Percentiles rank a stretch among this genome's conserved stretches.
These are phyloP conservation scores for Bombus breviceps DNA, from an alignment of 1,140 invertebrate species.

Conservation along the genomic window DNA sequence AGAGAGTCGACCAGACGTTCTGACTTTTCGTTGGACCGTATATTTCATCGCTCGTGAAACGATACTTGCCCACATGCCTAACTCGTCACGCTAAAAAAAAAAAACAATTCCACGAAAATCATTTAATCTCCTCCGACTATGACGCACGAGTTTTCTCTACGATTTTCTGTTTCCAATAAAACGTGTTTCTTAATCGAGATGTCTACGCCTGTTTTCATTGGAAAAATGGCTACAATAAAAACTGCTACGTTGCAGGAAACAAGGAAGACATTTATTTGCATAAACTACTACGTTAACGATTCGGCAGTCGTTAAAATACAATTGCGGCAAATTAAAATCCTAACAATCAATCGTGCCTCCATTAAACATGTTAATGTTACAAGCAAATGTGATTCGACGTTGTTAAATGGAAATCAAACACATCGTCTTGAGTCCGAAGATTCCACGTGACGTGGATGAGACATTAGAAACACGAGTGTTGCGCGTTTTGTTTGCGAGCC, in stretches of 20 bases:
- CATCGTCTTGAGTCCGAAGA: background rate
- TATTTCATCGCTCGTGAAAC: slow-evolving; percentile 20
- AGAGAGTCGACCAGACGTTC: slow-evolving; percentile 56
- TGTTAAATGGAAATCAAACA: slow-evolving; percentile 12
- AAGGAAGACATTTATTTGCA: background rate
- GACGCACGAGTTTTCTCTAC: background rate
- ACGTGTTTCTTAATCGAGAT: too few species aligned
- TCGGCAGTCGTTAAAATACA: background rate
- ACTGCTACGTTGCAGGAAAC: background rate
- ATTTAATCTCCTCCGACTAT: background rate
- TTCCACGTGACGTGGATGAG: background rate
- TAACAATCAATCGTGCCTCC: too few species aligned
- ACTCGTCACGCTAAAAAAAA: background rate
- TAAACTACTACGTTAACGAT: background rate
- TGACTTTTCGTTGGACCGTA: slow-evolving; percentile 51
- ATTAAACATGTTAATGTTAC: too few species aligned
- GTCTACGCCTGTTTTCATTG: background rate
- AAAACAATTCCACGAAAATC: background rate
- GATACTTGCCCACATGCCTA: background rate
- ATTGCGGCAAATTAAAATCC: too few species aligned
- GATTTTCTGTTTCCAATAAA: background rate
- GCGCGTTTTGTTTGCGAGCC: background rate
- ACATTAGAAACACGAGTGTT: background rate
- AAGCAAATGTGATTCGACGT: too few species aligned
- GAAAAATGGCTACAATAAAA: background rate